Evolutionary conservation across 2,113 vertebrate species (phyloP), one percentile per base, ranked within the genome.

Genomic region (Ivindomyrus marchei): DNA sequence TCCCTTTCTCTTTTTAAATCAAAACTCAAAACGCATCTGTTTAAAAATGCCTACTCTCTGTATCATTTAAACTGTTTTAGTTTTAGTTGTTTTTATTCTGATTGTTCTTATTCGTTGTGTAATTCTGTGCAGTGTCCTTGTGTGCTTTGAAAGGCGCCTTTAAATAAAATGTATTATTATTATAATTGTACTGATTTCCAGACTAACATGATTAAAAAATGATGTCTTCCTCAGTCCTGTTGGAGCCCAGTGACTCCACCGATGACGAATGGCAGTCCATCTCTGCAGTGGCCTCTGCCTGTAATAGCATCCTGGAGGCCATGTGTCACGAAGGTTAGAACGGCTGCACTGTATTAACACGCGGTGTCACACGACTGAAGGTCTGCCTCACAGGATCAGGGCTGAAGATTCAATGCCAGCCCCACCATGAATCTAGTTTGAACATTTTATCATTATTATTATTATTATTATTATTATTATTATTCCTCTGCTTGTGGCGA

Each of bases 211-310:
- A 88, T 47, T 52, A 4, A 17, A 53, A 49, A 36, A 39, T 11
- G 27, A 3, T 89, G 24, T 89, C 19, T 90, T 70, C 91, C 56
- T 3, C 92, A 98, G 97, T 97, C 90, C 95, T 97, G 87, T 97
- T 96, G 0, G 96, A 97, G 92, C 96, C 95, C 0, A 95, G 94
- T 1, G 97, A 97, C 27, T 95, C 97, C 0, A 94, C 96, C 4
- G 97, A 98, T 56, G 97, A 97, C 3, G 97, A 98, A 92, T 98
- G 97, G 97, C 96, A 97, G 93, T 97, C 97, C 80, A 97, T 98
- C 80, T 95, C 97, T 0, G 96, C 97, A 91, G 94, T 98, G 49
- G 97, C 97, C 7, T 95, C 96, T 0, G 96, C 97, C 53, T 98
- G 97, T 92, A 97, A 96, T 90, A 97, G 93, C 93, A 97, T 98